Conservation (phyloP, 2,113 vertebrate genomes). For the Monarcha castaneiventris region DNA sequence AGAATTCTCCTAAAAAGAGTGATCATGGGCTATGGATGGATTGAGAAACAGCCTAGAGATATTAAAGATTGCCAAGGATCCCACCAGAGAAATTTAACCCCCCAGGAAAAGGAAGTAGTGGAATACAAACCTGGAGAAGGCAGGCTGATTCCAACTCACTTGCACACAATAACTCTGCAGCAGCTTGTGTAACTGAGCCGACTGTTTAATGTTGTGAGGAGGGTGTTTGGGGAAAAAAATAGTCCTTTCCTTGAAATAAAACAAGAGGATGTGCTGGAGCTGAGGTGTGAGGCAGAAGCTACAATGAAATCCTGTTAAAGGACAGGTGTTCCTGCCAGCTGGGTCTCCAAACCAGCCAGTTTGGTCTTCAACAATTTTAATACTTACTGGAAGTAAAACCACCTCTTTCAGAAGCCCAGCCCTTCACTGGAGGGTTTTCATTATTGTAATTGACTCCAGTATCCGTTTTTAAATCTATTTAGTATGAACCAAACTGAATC, state of each 20-base stretch:
- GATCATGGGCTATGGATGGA: accelerated
- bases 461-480: background rate
- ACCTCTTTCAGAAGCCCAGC: background rate
- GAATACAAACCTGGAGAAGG: background rate
- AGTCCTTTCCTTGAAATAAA: background rate
- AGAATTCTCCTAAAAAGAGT: background rate
- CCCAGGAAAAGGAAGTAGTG: background rate
- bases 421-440: background rate
- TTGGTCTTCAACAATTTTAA: background rate
- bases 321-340: background rate
- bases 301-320: background rate
- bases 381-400: background rate
- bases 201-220: background rate
- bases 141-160: background rate
- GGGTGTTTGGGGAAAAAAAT: background rate
- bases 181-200: background rate
- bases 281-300: background rate
- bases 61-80: background rate
- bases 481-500: background rate
- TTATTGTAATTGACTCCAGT: background rate
- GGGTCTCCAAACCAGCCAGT: background rate
- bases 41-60: background rate
- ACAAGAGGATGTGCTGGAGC: background rate
- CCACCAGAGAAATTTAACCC: background rate
- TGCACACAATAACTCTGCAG: background rate